A percentile compares a stretch with the other conserved stretches of the same genome.
Conservation (phyloP, 2,797 vertebrate species). For the Alfaro cultratus region DNA sequence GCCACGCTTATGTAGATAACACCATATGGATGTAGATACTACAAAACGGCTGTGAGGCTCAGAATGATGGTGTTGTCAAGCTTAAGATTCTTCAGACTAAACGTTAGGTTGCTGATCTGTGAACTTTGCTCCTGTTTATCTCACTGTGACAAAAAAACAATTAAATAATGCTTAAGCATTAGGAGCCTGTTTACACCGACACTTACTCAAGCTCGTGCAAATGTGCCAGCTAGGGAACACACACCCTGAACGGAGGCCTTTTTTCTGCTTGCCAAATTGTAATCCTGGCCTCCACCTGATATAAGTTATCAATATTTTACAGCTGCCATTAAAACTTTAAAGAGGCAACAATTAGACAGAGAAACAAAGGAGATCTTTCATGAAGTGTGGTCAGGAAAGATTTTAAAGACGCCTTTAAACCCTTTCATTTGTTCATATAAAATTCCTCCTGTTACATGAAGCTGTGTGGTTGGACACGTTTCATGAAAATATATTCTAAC, state of each 20-base stretch:
- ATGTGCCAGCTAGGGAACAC: conserved; percentile 52
- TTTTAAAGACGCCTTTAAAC: conserved; percentile 72
- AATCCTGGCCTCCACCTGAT: conserved; percentile 66
- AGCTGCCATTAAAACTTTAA: conserved; percentile 73
- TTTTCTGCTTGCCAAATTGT: conserved; percentile 50
- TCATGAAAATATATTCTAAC: conserved; percentile 63
- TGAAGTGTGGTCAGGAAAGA: conserved; percentile 59
- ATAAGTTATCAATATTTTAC: conserved; percentile 79
- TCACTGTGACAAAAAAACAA: conserved; percentile 28
- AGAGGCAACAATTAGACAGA: conserved; percentile 69
- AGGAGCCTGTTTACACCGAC: conserved; percentile 50
- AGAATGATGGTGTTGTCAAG: conserved; percentile 63
- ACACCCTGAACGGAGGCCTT: conserved; percentile 51
- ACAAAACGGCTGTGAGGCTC: conserved; percentile 59
- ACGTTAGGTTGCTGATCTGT: conserved; percentile 56
- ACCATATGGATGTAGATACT: conserved; percentile 49
- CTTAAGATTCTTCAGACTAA: conserved; percentile 46
- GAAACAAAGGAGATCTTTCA: conserved; percentile 76
- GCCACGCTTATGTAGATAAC: conserved; percentile 51
- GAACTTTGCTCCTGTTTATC: conserved; percentile 52
- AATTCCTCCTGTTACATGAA: conserved; percentile 59
- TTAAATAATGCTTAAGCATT: conserved; percentile 12
- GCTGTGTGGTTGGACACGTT: conserved; percentile 57
- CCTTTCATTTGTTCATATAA: conserved; percentile 68
- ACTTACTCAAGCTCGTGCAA: conserved; percentile 35